Base-by-base conservation (phyloP, 2,113 vertebrate genomes). In the Cyprinodon variegatus region DNA sequence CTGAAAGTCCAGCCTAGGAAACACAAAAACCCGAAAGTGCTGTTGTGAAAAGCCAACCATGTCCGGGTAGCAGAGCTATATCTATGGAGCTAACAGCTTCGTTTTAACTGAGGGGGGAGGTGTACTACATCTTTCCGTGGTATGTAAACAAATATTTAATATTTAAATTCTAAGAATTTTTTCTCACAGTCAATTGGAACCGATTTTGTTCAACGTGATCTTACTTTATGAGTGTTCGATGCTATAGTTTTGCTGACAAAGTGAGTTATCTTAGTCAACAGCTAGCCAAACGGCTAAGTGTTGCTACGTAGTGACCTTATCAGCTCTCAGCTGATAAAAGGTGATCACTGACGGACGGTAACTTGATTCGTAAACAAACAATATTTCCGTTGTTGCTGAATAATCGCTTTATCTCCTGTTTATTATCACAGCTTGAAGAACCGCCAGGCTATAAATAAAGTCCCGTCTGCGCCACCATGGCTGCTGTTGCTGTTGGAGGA, bases 401-500 rank as follows among this genome's bases (percentile, higher is more conserved):
- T 46, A 45, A 45, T 3, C 11, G 1, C 4, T 46, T 11, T 65
- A 0, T 15, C 11, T 11, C 0, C 20, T 84, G 8, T 74, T 46
- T 1, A 45, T 45, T 37, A 7, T 63, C 22, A 17, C 69, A 90
- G 90, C 74, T 38, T 38, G 53, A 71, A 46, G 53, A 61, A 43
- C 41, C 46, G 1, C 0, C 14, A 0, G 68, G 14, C n/a, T 65
- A 68, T 72, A 37, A n/a, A 9, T 41, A 48, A 1, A 73, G 36
- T 39, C 43, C 29, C 17, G 36, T 5, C 20, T 11, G 8, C 13
- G 59, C 68, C 79, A 83, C 40, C 72, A 95, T 94, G 91, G 81
- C 91, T 15, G 72, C 91, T 37, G 78, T 91, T 13, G 72, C 91
- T 36, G 79, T 73, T 68, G 85, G 91, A n/a, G 93, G 92, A 90